phyloP scores from a whole-genome alignment of 2,113 vertebrate species.

The Hirundichthys speculiger region DNA sequence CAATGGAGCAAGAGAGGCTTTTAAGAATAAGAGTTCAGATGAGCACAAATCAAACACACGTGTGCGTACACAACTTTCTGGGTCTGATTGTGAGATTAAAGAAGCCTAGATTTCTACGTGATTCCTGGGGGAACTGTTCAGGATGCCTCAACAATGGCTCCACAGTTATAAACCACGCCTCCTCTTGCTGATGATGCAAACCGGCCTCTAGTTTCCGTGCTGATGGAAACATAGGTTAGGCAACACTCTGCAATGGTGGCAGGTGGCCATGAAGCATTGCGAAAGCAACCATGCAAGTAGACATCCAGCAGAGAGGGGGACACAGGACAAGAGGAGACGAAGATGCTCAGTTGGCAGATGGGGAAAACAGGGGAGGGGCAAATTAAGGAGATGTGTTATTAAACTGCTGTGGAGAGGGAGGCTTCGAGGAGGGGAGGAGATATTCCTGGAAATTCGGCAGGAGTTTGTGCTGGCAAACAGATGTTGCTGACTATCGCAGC shows the following conservation, averaged over 20 bases:
- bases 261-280: constrained; percentile 52
- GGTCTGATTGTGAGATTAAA: constrained; percentile 46
- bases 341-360: constrained; percentile 41
- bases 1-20: constrained; percentile 24
- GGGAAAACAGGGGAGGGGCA: constrained; percentile 11
- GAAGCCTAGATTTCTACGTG: constrained; percentile 28
- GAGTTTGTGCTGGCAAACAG: constrained; percentile 70
- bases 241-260: constrained; percentile 51
- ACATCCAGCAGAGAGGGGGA: constrained; percentile 37
- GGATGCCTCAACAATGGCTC: constrained; percentile 60
- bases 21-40: constrained; percentile 13
- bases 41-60: constrained; percentile 46
- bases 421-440: constrained; percentile 30
- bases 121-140: constrained; percentile 18
- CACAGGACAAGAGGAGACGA: constrained; percentile 21
- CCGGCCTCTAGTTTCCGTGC: constrained; percentile 50
- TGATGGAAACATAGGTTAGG: constrained; percentile 59
- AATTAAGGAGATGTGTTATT: constrained; percentile 38
- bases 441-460: constrained; percentile 67
- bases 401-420: constrained; percentile 28
- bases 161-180: constrained; percentile 64
- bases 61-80: constrained; percentile 22
- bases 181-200: constrained; percentile 60
- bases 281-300: constrained; percentile 41
- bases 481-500: constrained; percentile 63